Conservation (phyloP, 2,888 invertebrate genomes). For the Chrysina gloriosa region DNA sequence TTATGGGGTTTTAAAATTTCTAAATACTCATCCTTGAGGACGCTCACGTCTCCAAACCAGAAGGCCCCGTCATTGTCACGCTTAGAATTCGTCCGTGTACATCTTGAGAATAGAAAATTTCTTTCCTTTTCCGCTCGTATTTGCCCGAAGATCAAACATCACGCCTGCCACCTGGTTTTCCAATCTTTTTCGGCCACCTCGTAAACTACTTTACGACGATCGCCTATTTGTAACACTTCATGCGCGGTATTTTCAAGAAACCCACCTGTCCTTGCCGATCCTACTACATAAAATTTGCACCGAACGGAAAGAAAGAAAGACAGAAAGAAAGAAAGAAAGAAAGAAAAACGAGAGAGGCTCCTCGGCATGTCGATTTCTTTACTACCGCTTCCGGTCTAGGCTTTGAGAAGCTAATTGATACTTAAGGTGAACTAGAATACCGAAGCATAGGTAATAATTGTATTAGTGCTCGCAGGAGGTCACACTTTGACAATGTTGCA, state of each 20-base stretch:
- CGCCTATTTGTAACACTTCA: conserved; percentile 43
- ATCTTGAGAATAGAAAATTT: conserved; percentile 39
- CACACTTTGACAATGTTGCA: conserved; percentile 40
- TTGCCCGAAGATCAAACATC: conserved; percentile 50
- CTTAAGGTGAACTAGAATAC: conserved; percentile 9
- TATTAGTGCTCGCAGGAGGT: conserved; percentile 23
- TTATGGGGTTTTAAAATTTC: conserved; percentile 37
- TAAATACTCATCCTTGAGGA: conserved; percentile 35
- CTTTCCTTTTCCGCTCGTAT: conserved; percentile 39
- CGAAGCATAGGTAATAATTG: conserved; percentile 12
- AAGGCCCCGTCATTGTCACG: conserved; percentile 27
- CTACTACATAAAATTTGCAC: conserved; percentile 45
- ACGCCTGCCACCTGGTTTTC: conserved; percentile 56
- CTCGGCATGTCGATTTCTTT: conserved; percentile 10
- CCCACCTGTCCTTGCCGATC: conserved; percentile 50
- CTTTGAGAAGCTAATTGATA: conserved; percentile 26
- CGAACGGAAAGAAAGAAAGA: too few relatives aligned
- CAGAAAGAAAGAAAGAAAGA: background rate
- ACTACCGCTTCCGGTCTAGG: conserved; percentile 30
- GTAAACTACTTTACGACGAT: conserved; percentile 53
- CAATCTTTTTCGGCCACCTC: conserved; percentile 43
- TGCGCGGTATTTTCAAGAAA: conserved; percentile 47
- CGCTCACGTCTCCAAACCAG: conserved; percentile 33
- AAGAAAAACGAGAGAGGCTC: background rate
- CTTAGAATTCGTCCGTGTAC: conserved; percentile 17